These are phyloP conservation scores for Dysdera silvatica DNA, from an alignment of 1,140 invertebrate species.

Conservation along the genomic window DNA sequence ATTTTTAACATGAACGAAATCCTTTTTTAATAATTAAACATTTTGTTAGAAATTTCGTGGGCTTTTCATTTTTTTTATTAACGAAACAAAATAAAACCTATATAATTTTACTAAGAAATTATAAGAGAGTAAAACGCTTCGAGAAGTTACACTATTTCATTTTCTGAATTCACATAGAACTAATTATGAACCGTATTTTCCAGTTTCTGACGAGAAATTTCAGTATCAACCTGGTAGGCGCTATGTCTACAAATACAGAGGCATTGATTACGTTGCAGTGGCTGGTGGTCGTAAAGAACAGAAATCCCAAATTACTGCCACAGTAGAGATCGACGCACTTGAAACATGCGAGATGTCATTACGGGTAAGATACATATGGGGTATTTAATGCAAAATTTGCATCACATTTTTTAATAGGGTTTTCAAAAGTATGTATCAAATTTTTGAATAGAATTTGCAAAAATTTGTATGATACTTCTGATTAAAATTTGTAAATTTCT, in stretches of 20 bases:
- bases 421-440: too few species aligned
- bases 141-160: neutral
- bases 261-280: neutral
- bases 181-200: neutral
- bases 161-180: neutral
- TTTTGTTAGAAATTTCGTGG: too few species aligned
- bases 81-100: neutral
- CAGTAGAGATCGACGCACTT: neutral
- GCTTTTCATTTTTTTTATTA: too few species aligned
- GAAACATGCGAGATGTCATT: slow-evolving; percentile 1
- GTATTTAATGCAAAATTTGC: neutral
- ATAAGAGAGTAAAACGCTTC: neutral
- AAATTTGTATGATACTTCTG: neutral
- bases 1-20: too few species aligned
- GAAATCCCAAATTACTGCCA: neutral
- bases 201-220: slow-evolving; percentile 7
- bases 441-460: neutral
- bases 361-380: neutral
- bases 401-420: neutral
- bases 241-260: slow-evolving; percentile 2
- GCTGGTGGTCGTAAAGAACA: neutral
- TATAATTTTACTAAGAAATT: neutral
- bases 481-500: neutral
- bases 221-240: neutral
- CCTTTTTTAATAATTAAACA: too few species aligned